phyloP scores from a whole-genome alignment of 2,797 vertebrate genomes.

The Parauchenoglanis ngamensis region DNA sequence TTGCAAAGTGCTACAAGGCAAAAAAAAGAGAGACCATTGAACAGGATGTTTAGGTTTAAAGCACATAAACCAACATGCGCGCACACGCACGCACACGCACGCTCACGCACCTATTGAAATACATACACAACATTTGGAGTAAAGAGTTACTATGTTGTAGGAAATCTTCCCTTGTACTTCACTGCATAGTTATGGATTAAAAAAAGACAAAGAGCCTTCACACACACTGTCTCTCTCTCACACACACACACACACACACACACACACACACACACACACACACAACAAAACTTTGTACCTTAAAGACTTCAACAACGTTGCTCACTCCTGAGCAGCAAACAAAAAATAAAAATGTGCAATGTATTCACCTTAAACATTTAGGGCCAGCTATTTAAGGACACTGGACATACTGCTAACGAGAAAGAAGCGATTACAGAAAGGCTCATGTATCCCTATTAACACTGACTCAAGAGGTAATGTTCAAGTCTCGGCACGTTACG shows the following conservation, averaged over 20 bases:
- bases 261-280: constrained; percentile 18
- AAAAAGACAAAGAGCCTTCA: constrained; percentile 41
- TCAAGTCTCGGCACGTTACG: constrained; percentile 34
- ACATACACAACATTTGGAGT: constrained; percentile 62
- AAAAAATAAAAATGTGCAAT: constrained; percentile 40
- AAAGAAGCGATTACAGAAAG: constrained; percentile 12
- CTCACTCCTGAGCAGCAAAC: constrained; percentile 5
- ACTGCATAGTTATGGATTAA: constrained; percentile 68
- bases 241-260: constrained; percentile 30
- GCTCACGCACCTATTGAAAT: constrained; percentile 42
- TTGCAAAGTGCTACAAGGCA: constrained; percentile 63
- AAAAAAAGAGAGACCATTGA: constrained; percentile 46
- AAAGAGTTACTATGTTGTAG: constrained; percentile 54
- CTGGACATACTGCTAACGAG: constrained; percentile 1
- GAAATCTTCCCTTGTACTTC: constrained; percentile 59
- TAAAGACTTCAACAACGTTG: constrained; percentile 23
- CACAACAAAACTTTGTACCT: constrained; percentile 35
- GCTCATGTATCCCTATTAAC: constrained; percentile 30
- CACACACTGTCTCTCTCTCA: neutral
- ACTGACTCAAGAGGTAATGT: constrained; percentile 39
- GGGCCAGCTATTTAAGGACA: constrained; percentile 19
- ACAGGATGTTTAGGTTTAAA: constrained; percentile 58
- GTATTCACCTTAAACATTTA: constrained; percentile 27
- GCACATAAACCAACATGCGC: constrained; percentile 46
- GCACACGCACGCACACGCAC: constrained; percentile 36